Conservation (phyloP, 2,113 vertebrate species). For the Vimba vimba region DNA sequence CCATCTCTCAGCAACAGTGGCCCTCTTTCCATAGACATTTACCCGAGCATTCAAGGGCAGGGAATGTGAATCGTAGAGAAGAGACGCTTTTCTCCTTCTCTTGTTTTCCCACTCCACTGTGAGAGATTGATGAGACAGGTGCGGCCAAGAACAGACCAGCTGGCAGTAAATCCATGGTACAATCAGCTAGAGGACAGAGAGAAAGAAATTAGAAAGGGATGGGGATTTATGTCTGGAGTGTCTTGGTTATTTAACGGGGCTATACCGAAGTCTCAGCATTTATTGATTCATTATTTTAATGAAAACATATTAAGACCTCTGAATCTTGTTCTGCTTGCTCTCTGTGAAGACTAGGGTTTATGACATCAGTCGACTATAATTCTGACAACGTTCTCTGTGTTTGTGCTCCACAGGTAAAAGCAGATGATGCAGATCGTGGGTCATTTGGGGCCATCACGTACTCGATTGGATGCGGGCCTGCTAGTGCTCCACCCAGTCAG, state of each 20-base stretch:
- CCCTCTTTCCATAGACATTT: background rate
- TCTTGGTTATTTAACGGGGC: slow-evolving; percentile 8
- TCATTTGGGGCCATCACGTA: slow-evolving; percentile 86
- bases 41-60: background rate
- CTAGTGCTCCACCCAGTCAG: slow-evolving; percentile 73
- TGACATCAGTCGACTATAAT: slow-evolving; percentile 48
- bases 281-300: slow-evolving; percentile 10
- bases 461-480: slow-evolving; percentile 82
- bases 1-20: slow-evolving; percentile 4
- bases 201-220: slow-evolving; percentile 33
- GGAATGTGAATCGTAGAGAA: background rate
- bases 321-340: background rate
- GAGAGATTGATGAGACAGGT: slow-evolving; percentile 29
- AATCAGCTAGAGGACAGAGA: slow-evolving; percentile 27
- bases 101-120: background rate
- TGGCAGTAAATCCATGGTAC: slow-evolving; percentile 20
- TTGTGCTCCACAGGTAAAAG: slow-evolving; percentile 81
- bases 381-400: slow-evolving; percentile 51
- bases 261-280: background rate
- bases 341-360: slow-evolving; percentile 14
- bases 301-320: slow-evolving; percentile 5
- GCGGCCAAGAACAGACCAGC: background rate
- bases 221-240: slow-evolving; percentile 1
- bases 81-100: slow-evolving; percentile 23
- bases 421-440: slow-evolving; percentile 89